These are phyloP conservation scores for Acropora yongei DNA, from an alignment of 64 coral and sea anemone species.

Conservation along the genomic window DNA sequence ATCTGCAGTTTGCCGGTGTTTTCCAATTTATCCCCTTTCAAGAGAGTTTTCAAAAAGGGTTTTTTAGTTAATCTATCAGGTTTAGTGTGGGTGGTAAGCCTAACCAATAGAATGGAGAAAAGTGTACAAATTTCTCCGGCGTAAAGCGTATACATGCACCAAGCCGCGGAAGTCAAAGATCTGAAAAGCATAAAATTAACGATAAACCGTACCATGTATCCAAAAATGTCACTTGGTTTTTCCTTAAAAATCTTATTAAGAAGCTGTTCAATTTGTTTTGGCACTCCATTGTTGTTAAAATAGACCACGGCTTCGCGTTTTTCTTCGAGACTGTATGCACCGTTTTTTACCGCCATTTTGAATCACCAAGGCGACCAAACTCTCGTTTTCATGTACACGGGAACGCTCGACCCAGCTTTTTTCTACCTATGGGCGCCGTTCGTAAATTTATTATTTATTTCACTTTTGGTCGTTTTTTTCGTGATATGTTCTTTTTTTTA, in stretches of 20 bases:
- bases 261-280: slow-evolving; percentile 90
- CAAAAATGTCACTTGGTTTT: slow-evolving; percentile 88
- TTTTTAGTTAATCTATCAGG: too few relatives aligned
- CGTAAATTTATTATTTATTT: too few relatives aligned
- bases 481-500: too few relatives aligned
- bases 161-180: too few relatives aligned
- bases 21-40: too few relatives aligned
- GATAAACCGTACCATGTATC: slow-evolving; percentile 85
- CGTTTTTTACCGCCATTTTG: slow-evolving; percentile 96
- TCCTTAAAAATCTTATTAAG: slow-evolving; percentile 96
- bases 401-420: neutral
- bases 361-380: slow-evolving; percentile 57
- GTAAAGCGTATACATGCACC: too few relatives aligned
- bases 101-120: too few relatives aligned
- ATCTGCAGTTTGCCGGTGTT: too few relatives aligned
- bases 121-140: too few relatives aligned
- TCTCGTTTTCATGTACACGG: neutral
- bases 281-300: slow-evolving; percentile 91
- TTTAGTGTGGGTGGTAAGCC: too few relatives aligned
- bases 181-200: neutral
- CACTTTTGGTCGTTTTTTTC: too few relatives aligned
- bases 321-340: slow-evolving; percentile 69
- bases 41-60: too few relatives aligned
- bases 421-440: neutral
- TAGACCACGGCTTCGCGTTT: slow-evolving; percentile 88